Conservation (phyloP, 2,797 vertebrate genomes). For the Momotus momota region DNA sequence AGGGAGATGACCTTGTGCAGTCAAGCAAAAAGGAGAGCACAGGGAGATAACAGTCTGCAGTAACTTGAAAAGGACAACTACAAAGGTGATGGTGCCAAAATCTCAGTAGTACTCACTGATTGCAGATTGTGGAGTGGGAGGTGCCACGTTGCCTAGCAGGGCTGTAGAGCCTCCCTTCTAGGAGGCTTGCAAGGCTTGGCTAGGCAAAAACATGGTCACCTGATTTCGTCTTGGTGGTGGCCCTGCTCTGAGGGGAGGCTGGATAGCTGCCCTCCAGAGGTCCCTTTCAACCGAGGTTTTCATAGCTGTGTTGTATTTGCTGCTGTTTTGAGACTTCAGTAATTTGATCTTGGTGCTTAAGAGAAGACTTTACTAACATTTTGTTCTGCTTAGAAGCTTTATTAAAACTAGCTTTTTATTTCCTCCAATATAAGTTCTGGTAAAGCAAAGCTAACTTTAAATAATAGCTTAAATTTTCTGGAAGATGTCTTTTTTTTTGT, state of each 20-base stretch:
- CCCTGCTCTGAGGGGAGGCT: neutral
- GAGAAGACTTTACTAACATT: neutral
- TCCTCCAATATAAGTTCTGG: neutral
- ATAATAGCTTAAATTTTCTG: neutral
- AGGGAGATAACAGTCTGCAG: neutral
- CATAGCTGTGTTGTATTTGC: neutral
- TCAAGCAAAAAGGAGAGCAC: neutral
- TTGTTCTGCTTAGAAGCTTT: neutral
- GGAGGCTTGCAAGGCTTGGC: neutral
- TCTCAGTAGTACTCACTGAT: neutral
- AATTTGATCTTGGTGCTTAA: neutral
- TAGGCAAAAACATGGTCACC: neutral
- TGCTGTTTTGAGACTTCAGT: neutral
- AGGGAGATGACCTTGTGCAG: neutral
- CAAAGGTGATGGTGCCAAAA: neutral
- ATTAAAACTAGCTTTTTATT: neutral
- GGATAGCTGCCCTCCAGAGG: neutral
- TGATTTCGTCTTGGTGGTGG: neutral
- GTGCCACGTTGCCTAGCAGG: neutral
- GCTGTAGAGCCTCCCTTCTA: accelerated
- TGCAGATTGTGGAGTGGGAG: neutral
- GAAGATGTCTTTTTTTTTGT: neutral
- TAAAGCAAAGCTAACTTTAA: neutral
- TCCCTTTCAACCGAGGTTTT: neutral
- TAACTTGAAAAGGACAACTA: neutral